Conservation (phyloP, 2,113 vertebrate species). For the Octodon degus region DNA sequence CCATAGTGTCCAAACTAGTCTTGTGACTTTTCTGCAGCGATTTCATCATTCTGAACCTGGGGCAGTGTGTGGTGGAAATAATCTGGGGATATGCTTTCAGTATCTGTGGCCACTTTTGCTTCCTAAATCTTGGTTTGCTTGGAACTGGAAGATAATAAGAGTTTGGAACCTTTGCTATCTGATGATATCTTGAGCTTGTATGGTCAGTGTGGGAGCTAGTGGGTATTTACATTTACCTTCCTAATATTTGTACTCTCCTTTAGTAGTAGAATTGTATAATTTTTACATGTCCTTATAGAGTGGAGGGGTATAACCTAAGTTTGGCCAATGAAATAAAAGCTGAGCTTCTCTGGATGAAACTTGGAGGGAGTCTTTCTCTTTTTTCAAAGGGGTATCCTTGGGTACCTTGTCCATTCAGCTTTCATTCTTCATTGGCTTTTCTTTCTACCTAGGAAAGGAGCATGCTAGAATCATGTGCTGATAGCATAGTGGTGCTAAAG, state of each 20-base stretch:
- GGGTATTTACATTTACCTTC: neutral
- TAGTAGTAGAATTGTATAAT: neutral
- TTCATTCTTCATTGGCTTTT: neutral
- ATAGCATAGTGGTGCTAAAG: neutral
- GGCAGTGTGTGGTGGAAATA: neutral
- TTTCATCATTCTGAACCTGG: neutral
- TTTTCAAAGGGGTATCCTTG: neutral
- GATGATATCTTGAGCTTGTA: neutral
- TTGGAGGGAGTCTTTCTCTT: neutral
- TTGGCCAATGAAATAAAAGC: neutral
- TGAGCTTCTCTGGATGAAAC: neutral
- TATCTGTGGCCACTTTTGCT: neutral
- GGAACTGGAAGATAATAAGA: neutral
- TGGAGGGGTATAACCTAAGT: neutral
- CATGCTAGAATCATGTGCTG: neutral
- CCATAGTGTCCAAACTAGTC: neutral
- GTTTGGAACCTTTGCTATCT: neutral
- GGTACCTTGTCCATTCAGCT: neutral
- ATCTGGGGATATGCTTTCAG: neutral
- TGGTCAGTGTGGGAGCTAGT: neutral
- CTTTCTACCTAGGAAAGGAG: neutral
- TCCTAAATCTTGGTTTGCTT: neutral
- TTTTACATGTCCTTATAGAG: neutral
- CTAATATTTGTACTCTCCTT: conserved; percentile 1
- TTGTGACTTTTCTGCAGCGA: neutral